These are phyloP conservation scores for Scaptomyza flava DNA, from an alignment of 2,888 invertebrate species.

Conservation along the genomic window DNA sequence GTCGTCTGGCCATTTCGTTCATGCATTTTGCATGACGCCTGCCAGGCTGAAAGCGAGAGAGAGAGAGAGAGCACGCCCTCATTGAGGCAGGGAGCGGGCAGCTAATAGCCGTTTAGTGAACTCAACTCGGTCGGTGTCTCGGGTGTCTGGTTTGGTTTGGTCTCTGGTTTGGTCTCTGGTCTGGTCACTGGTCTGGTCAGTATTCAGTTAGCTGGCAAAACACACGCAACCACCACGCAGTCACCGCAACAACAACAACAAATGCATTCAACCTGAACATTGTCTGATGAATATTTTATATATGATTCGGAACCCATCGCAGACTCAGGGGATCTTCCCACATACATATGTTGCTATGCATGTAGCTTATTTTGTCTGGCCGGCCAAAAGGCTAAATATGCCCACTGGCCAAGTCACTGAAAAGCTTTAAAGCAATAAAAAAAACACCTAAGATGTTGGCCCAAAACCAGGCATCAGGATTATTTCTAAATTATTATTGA, in stretches of 20 bases:
- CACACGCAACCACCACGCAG: conserved; percentile 16
- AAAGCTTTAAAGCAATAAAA: not conserved
- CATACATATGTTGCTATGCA: not conserved
- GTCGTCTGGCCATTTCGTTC: conserved; percentile 56
- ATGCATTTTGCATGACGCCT: conserved; percentile 74
- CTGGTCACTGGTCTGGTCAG: conserved; percentile 7
- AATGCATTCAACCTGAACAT: conserved; percentile 59
- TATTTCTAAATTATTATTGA: too few species aligned
- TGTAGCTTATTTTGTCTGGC: conserved; percentile 3
- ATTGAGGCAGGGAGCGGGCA: conserved; percentile 17
- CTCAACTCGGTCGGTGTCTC: conserved; percentile 22
- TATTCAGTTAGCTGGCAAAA: conserved; percentile 27
- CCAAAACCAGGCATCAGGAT: too few species aligned
- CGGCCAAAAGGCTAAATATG: not conserved
- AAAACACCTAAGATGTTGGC: too few species aligned
- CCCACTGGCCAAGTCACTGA: not conserved
- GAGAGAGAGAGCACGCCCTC: conserved; percentile 19
- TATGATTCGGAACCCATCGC: conserved; percentile 19
- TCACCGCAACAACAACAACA: conserved; percentile 30
- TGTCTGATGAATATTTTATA: conserved; percentile 45
- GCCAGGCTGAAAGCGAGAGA: conserved; percentile 17
- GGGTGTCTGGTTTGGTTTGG: conserved; percentile 2
- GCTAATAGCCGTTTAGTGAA: conserved; percentile 77
- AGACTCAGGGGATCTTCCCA: not conserved
- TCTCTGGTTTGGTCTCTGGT: conserved; percentile 8